Base-by-base conservation (phyloP, 1,140 invertebrate genomes). In the Drosophila watanabei region DNA sequence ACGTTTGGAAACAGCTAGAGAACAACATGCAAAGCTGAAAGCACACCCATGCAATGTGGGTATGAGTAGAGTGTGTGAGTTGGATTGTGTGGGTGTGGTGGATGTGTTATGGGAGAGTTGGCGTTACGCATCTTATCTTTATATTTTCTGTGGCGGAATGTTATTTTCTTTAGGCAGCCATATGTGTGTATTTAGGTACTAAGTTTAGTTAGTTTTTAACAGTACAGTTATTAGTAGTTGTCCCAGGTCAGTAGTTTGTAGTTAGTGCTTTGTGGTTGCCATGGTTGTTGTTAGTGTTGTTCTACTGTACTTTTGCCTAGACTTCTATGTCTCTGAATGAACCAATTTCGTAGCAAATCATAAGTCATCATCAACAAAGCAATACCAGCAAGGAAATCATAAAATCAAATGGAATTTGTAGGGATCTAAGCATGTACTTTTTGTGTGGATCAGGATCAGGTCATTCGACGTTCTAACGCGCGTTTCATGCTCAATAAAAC, bases 271-370 rank as follows among this genome's bases (percentile, higher is more conserved):
- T 56, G 20, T 56, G 54, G 14, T 56, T 13, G 9, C 35, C 20
- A 2, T 24, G 20, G 51, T 32, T 30, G 2, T 33, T 39, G 16
- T 57, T 35, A 14, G 20, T 56, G 20, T 56, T 39, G 24, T 70
- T 70, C 64, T 70, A 70, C 65, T 62, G 46, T 75, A 60, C 33
- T 59, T 59, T 77, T 41, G 39, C 54, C 54, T 70, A 59, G 48
- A 48, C 24, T 28, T 71, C 70, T 75, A 49, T 52, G 54, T 76
- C 24, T 57, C 54, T 52, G 49, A 57, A 58, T 57, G 63, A 82
- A 76, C 86, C 86, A 89, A 89, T 89, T 57, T 77, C 9, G 39
- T 82, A 57, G 86, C 82, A 86, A 84, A 64, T 64, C 32, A 79
- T 35, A 60, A 52, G 35, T 45, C 37, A 60, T 58, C 68, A 60